Evolutionary conservation across 2,113 vertebrate genomes (phyloP).

Genomic region (Capricornis sumatraensis): DNA sequence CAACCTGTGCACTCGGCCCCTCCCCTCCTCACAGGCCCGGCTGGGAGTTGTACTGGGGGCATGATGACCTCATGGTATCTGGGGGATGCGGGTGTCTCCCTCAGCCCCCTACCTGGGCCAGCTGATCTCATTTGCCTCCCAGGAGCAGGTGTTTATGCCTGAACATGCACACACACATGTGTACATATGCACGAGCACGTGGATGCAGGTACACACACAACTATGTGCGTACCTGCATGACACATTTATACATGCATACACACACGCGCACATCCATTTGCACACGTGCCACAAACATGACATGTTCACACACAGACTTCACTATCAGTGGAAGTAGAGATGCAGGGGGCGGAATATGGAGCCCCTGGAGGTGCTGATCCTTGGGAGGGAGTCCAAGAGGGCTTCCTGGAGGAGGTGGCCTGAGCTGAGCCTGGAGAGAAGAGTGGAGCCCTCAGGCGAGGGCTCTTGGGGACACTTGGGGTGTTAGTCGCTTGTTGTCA

Average conservation of each 20-base stretch:
- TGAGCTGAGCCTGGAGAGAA: neutral
- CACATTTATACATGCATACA: neutral
- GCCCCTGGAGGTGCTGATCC: neutral
- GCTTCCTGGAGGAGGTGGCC: neutral
- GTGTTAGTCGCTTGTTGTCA: neutral
- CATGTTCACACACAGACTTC: neutral
- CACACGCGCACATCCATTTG: neutral
- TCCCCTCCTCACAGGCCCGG: neutral
- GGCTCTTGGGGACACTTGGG: accelerated
- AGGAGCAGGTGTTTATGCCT: neutral
- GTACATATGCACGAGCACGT: accelerated
- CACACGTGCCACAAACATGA: neutral
- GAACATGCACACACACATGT: neutral
- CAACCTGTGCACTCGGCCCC: accelerated
- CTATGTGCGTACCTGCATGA: neutral
- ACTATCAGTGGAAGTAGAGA: accelerated
- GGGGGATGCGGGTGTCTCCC: neutral
- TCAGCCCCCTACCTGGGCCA: neutral
- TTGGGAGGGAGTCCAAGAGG: neutral
- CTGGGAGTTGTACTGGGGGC: neutral
- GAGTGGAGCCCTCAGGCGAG: neutral
- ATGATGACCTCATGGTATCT: no score
- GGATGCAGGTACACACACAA: neutral
- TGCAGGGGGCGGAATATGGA: neutral
- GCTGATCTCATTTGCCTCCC: neutral